Conservation (phyloP, 2,113 vertebrate genomes). For the Rhineura floridana region DNA sequence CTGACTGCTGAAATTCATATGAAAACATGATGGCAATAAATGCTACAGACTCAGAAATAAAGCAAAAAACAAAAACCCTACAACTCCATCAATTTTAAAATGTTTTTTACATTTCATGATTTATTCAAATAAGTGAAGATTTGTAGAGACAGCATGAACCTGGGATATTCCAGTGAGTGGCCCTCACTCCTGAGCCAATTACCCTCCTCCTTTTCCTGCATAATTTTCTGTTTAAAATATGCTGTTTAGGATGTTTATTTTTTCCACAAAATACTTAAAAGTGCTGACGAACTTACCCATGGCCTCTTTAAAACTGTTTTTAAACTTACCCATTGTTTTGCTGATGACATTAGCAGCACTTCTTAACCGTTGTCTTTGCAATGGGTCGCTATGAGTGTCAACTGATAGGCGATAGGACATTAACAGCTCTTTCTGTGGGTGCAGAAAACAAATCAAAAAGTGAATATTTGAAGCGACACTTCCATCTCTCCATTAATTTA, state of each 20-base stretch:
- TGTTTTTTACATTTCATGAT: too few species aligned
- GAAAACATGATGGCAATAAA: not conserved
- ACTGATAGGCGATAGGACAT: constrained; percentile 63
- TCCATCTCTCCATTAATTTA: not conserved
- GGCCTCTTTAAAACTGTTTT: not conserved
- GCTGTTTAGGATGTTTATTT: not conserved
- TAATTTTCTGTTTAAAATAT: constrained; percentile 24
- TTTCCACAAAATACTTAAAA: constrained; percentile 10
- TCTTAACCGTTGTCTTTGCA: constrained; percentile 65
- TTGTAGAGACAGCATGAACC: not conserved
- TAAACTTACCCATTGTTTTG: constrained; percentile 52
- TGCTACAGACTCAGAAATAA: not conserved
- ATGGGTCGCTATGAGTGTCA: constrained; percentile 47
- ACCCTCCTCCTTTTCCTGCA: not conserved
- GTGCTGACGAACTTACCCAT: constrained; percentile 15
- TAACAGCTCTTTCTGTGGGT: constrained; percentile 58
- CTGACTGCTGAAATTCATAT: not conserved
- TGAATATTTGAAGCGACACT: not conserved
- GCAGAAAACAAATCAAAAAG: constrained; percentile 17
- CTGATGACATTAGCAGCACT: constrained; percentile 66
- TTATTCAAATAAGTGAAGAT: too few species aligned
- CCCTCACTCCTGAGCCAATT: not conserved
- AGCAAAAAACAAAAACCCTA: not conserved
- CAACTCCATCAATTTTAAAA: too few species aligned
- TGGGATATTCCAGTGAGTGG: not conserved